Evolutionary conservation across 2,797 vertebrate genomes (phyloP), one percentile per base, ranked within the genome.

Genomic region (Sebastes diploproa): DNA sequence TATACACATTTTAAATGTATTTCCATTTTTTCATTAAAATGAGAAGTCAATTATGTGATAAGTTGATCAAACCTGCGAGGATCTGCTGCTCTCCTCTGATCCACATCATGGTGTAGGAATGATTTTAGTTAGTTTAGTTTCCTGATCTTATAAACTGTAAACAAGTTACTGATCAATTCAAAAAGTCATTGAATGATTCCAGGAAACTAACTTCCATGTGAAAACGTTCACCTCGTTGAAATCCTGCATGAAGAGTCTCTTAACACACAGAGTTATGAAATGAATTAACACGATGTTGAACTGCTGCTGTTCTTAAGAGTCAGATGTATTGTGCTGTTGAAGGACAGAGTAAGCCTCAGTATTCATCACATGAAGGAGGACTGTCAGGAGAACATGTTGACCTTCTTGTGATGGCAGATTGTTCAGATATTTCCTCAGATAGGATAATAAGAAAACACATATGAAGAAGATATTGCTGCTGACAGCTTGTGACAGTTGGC

Each of bases 231-330:
- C 27, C 12, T 18, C 1, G 89, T 91, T 87, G 88, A 91, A 91
- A 88, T 75, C 61, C 18, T 64, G 46, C 80, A 78, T 87, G 73
- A 83, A 86, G 79, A 78, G 80, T 85, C 81, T 88, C 69, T 86
- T 85, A 82, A 83, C 86, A 81, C 80, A 81, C 80, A 7, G 10
- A 5, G 12, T 20, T 34, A 11, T 23, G 13, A 9, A 65, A 58
- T 58, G 0, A 55, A 79, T 55, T 1, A 38, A 25, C 16, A 5
- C 7, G 5, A 46, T 29, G 32, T 27, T 22, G 20, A 65, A 16
- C 46, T 87, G 27, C 20, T 22, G 22, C 50, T 32, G n/a, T 61
- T 30, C 18, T 20, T 23, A 14, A 77, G 65, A 63, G 58, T n/a
- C 7, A 42, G 20, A 56, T 42, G 22, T 18, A 4, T 52, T 29